Conservation (phyloP, 1,140 invertebrate genomes). For the Aphelinus atriplicis region DNA sequence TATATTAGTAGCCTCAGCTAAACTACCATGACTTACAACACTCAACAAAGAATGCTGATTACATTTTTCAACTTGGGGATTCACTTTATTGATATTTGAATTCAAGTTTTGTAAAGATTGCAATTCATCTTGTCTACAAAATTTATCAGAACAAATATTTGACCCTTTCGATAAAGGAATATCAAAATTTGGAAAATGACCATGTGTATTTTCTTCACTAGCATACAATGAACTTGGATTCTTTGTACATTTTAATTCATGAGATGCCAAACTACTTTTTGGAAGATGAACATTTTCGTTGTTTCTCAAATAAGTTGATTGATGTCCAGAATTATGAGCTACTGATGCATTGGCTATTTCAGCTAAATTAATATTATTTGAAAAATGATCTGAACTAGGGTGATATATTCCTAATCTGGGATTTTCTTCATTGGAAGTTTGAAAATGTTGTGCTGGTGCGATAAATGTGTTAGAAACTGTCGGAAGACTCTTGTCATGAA, state of each 20-base stretch:
- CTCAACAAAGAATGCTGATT: slow-evolving; percentile 6
- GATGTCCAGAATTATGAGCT: neutral
- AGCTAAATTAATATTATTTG: slow-evolving; percentile 1
- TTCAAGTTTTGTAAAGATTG: too few species aligned
- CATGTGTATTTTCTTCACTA: slow-evolving; percentile 21
- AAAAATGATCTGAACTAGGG: slow-evolving; percentile 8
- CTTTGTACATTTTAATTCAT: slow-evolving; percentile 3
- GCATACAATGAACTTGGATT: slow-evolving; percentile 10
- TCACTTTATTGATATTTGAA: too few species aligned
- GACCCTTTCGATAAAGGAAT: too few species aligned
- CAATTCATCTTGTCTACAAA: too few species aligned
- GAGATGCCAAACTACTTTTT: neutral
- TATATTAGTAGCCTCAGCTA: neutral
- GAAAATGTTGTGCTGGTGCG: slow-evolving; percentile 6
- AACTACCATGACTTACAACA: neutral
- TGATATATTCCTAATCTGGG: neutral
- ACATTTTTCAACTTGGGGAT: too few species aligned
- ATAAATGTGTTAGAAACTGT: slow-evolving; percentile 7
- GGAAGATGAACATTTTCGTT: neutral
- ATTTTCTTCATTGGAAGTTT: neutral
- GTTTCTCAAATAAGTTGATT: neutral
- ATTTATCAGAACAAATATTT: too few species aligned
- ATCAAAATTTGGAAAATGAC: too few species aligned
- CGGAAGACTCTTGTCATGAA: neutral
- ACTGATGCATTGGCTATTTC: neutral